A percentile compares a stretch with the other conserved stretches of the same genome.
These are phyloP conservation scores for Syrista parreyssii DNA, from an alignment of 2,888 invertebrate genomes.

Conservation along the genomic window DNA sequence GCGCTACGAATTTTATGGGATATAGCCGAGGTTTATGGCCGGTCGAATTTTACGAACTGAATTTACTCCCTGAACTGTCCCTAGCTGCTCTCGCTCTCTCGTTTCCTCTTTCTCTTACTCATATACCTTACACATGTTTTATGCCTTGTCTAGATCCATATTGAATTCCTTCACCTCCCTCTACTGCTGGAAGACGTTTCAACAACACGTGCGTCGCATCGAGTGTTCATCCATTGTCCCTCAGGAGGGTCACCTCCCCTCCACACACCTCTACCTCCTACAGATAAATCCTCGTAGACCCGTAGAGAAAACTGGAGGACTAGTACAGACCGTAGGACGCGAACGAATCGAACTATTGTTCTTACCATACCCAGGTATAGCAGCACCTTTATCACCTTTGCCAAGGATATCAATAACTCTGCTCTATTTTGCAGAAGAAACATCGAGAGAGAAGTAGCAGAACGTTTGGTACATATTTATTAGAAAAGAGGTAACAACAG, in stretches of 20 bases:
- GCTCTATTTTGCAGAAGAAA: neutral
- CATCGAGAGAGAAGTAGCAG: neutral
- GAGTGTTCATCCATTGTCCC: neutral
- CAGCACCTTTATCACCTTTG: neutral
- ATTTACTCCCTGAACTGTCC: neutral
- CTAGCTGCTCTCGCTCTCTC: neutral
- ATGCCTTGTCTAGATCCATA: neutral
- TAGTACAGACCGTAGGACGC: neutral
- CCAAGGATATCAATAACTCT: neutral
- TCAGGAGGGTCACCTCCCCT: neutral
- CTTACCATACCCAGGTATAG: neutral
- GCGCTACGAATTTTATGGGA: neutral
- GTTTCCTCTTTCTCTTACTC: neutral
- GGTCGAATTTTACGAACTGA: neutral
- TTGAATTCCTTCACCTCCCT: neutral
- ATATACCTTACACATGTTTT: neutral
- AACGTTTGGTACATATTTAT: neutral
- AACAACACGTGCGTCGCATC: neutral
- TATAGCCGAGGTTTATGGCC: neutral
- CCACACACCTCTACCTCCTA: too few species aligned
- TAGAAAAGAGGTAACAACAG: neutral
- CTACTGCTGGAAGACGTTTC: neutral
- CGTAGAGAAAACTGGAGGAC: neutral
- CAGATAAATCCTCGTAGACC: neutral
- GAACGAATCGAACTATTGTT: neutral